Conservation (phyloP, 2,888 invertebrate genomes). For the Trachelus troglodyta region DNA sequence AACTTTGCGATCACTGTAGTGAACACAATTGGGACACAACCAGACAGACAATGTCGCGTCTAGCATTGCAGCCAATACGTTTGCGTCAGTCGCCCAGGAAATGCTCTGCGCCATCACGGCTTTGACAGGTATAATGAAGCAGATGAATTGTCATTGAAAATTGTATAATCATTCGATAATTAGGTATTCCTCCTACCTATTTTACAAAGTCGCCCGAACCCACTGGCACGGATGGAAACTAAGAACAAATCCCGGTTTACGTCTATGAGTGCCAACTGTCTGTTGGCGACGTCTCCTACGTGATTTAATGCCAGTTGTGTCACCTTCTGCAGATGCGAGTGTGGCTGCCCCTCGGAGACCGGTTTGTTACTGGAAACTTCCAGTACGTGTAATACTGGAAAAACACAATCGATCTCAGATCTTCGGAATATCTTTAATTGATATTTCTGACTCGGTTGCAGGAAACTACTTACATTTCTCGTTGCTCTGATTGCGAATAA, state of each 20-base stretch:
- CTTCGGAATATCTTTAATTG: not conserved
- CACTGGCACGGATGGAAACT: slow-evolving; percentile 74
- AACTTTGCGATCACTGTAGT: slow-evolving; percentile 73
- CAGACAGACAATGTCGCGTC: slow-evolving; percentile 84
- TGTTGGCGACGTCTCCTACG: slow-evolving; percentile 80
- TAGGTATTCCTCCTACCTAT: slow-evolving; percentile 48
- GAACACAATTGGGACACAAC: slow-evolving; percentile 72
- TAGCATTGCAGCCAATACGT: slow-evolving; percentile 82
- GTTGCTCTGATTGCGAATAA: slow-evolving; percentile 86
- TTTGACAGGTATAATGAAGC: slow-evolving; percentile 30
- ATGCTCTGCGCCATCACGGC: slow-evolving; percentile 76
- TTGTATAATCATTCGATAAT: not conserved
- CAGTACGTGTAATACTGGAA: slow-evolving; percentile 83
- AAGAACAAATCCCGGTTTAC: slow-evolving; percentile 89
- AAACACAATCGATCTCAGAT: slow-evolving; percentile 13
- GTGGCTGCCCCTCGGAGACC: slow-evolving; percentile 78
- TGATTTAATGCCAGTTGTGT: slow-evolving; percentile 86
- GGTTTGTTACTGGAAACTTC: slow-evolving; percentile 84
- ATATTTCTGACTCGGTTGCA: not conserved
- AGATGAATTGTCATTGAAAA: not conserved
- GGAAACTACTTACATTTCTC: slow-evolving; percentile 73
- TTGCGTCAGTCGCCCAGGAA: slow-evolving; percentile 80
- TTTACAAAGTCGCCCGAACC: slow-evolving; percentile 61
- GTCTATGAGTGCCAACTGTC: slow-evolving; percentile 90
- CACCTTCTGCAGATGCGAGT: slow-evolving; percentile 83